A percentile compares a stretch with the other conserved stretches of the same genome.
Evolutionary conservation across 2,888 invertebrate genomes (phyloP).

Genomic region (Molorchus minor): DNA sequence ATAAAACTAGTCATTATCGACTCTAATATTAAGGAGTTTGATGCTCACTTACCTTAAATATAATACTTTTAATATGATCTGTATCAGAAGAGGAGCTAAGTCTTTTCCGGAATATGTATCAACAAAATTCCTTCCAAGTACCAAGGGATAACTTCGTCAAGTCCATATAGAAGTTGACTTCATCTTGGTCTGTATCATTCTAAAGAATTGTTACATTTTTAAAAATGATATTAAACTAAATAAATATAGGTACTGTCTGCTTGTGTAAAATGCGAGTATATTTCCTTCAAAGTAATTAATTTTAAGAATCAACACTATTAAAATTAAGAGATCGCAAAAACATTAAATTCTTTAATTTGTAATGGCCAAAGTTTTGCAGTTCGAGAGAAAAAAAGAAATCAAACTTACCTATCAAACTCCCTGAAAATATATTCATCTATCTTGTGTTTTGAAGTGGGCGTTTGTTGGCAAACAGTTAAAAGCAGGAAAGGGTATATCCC

Average conservation of each 20-base stretch:
- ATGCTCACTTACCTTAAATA: slow-evolving; percentile 41
- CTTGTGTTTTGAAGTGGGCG: slow-evolving; percentile 45
- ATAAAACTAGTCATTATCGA: too few relatives aligned
- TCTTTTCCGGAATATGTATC: slow-evolving; percentile 22
- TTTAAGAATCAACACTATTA: too few relatives aligned
- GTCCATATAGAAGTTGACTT: slow-evolving; percentile 28
- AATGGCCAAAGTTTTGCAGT: too few relatives aligned
- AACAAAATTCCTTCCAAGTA: slow-evolving; percentile 29
- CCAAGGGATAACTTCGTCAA: slow-evolving; percentile 34
- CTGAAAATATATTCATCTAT: slow-evolving; percentile 46
- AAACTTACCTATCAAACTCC: slow-evolving; percentile 19
- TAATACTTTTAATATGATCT: slow-evolving; percentile 26
- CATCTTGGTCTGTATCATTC: slow-evolving; percentile 16
- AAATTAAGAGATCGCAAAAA: too few relatives aligned
- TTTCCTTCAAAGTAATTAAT: too few relatives aligned
- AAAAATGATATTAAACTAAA: not conserved
- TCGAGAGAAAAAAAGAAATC: slow-evolving; percentile 1
- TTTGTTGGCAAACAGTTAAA: slow-evolving; percentile 72
- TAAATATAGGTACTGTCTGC: not conserved
- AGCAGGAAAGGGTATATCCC: slow-evolving; percentile 80
- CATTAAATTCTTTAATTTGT: too few relatives aligned
- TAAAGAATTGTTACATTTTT: slow-evolving; percentile 11
- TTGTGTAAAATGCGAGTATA: too few relatives aligned
- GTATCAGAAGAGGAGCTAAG: slow-evolving; percentile 4
- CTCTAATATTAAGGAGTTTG: too few relatives aligned